Evolutionary conservation across 2,888 invertebrate genomes (phyloP), one percentile per base, ranked within the genome.

Genomic region (Hydraecia micacea): DNA sequence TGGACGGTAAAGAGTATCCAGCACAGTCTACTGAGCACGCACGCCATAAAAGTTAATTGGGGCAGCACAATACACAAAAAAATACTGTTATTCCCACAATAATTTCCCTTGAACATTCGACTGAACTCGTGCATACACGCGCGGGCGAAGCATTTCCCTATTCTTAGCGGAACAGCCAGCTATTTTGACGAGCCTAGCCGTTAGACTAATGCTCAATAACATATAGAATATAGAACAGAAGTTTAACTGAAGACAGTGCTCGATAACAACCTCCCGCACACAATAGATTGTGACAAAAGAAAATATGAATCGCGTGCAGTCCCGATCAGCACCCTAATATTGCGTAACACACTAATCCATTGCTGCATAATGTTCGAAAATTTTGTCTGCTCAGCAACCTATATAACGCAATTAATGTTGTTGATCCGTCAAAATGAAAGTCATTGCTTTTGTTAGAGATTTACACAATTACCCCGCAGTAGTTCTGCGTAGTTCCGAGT

Each of bases 1-100:
- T 58, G 65, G 28, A 36, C 65, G 5, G 46, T 36, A 39, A 65
- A 83, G 39, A 25, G 39, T 28, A 62, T 28, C 11, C 21, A 58
- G 15, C 49, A 58, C 67, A 65, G 67, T 85, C 42, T 71, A 68
- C 67, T 60, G 70, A 77, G 46, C 82, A 62, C 73, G 66, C 66
- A 52, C 65, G n/a, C 66, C 58, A 32, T 84, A 32, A 77, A 60
- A 60, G 52, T 82, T 74, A 73, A 82, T 82, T 78, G n/a, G 15
- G 52, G 2, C 46, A 74, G 42, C n/a, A 70, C 52, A 66, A 42
- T 32, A 72, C 28, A 42, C 13, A 73, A 73, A 58, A 73, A 71
- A 71, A 85, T 73, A 77, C 62, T 67, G n/a, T 58, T 70, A 73
- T 46, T 63, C n/a, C 11, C 13, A 46, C 13, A 49, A 85, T 63